Base-by-base conservation (phyloP, 2,888 invertebrate genomes). In the Parasteatoda lunata region DNA sequence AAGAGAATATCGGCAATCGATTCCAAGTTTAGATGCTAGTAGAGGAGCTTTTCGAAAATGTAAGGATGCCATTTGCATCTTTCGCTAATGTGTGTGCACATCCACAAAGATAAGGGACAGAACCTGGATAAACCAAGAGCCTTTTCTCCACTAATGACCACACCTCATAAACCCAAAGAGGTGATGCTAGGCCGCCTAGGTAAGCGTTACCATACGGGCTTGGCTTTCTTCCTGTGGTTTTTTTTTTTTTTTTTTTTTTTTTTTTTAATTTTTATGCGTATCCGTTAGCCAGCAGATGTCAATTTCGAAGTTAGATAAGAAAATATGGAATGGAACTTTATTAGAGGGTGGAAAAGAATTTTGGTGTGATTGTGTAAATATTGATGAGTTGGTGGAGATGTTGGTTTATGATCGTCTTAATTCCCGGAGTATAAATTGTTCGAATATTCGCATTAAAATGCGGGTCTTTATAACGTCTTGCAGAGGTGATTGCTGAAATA, bases 41-140 rank as follows among this genome's bases (percentile, higher is more conserved):
- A 30, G 30, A 30, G 30, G 47, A 69, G 68, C 13, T 47, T 49
- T 76, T 47, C 77, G 45, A 49, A 54, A 72, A 30, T 51, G 54
- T 65, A 77, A 82, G 76, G 73, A 65, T 30, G 75, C 70, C 82
- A 82, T 82, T 82, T 82, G 82, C 83, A 83, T 83, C 77, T 83
- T 77, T 83, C 49, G 51, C 82, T 75, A 71, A 77, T 71, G 71
- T 51, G n/a, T 52, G n/a, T 15, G 48, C 15, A 52, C 54, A 52
- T 52, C 7, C 30, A 30, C 69, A 13, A 5, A 80, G 77, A 77
- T 72, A 80, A 80, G 71, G 15, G 66, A 30, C 1, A 68, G 45
- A 30, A 30, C 30, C 30, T 30, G 30, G 66, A 68, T 68, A 68
- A 68, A 15, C 66, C 66, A 15, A 15, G 30, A 30, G 9, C n/a